These are phyloP conservation scores for Drosophila multiciliata DNA, from an alignment of 2,888 invertebrate species.

Conservation along the genomic window DNA sequence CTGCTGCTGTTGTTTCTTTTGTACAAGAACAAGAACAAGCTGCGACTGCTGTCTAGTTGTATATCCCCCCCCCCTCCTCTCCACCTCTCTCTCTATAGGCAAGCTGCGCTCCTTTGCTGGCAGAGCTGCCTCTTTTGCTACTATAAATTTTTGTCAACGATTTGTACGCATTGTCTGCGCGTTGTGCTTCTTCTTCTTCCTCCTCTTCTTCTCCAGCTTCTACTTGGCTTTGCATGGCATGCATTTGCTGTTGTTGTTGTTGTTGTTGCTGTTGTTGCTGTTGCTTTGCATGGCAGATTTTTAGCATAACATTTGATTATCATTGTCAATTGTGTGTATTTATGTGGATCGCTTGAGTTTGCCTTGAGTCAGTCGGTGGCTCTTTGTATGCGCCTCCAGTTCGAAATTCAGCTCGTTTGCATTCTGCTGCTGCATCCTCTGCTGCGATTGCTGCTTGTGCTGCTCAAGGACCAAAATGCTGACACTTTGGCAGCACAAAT, in stretches of 20 bases:
- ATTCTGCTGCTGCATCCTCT: conserved; percentile 9
- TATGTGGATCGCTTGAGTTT: conserved; percentile 50
- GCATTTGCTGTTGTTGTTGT: conserved; percentile 5
- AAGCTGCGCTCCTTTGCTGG: conserved; percentile 11
- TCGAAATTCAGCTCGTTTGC: conserved; percentile 4
- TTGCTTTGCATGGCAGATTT: conserved; percentile 59
- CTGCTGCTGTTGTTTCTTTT: conserved; percentile 27
- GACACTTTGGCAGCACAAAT: conserved; percentile 73
- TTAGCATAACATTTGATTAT: conserved; percentile 79
- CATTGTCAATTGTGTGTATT: conserved; percentile 75
- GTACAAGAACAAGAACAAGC: conserved; percentile 29
- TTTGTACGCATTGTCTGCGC: conserved; percentile 77
- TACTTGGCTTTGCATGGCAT: conserved; percentile 5
- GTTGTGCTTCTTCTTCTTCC: conserved; percentile 18
- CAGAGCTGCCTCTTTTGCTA: conserved; percentile 57
- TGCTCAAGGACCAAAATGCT: conserved; percentile 40
- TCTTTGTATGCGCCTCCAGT: conserved; percentile 55
- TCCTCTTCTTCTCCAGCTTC: conserved; percentile 20
- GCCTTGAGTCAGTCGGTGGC: conserved; percentile 57
- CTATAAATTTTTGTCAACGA: conserved; percentile 81
- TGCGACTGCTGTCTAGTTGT: conserved; percentile 44
- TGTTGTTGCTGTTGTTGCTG: conserved; percentile 13
- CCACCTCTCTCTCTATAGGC: not conserved
- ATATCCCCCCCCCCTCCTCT: not conserved
- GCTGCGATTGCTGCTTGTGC: not conserved